These are phyloP conservation scores for Callipepla californica DNA, from an alignment of 2,113 vertebrate genomes.

Conservation along the genomic window DNA sequence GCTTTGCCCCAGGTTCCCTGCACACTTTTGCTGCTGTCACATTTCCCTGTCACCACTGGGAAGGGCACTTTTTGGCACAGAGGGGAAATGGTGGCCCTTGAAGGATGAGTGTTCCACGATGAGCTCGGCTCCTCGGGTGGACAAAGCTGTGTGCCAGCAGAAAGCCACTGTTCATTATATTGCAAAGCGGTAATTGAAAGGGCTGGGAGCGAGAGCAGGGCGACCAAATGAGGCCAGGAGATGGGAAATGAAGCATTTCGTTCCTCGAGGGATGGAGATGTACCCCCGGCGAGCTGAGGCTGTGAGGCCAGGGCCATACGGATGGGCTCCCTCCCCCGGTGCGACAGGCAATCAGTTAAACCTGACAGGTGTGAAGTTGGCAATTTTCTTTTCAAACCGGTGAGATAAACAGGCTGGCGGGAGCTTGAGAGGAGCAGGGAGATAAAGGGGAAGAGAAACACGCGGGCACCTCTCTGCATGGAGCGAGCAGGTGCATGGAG, in stretches of 20 bases:
- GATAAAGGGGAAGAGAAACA: neutral
- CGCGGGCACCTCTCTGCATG: neutral
- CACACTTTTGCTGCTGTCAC: neutral
- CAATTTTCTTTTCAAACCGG: slow-evolving; percentile 32
- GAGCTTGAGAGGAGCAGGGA: neutral
- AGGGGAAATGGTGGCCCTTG: neutral
- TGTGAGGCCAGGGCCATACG: neutral
- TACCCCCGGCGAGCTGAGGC: neutral
- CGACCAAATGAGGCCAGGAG: neutral
- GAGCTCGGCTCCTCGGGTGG: neutral
- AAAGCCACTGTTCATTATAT: neutral
- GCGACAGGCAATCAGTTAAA: slow-evolving; percentile 48
- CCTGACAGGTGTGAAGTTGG: slow-evolving; percentile 55
- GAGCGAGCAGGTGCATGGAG: neutral
- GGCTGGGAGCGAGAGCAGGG: neutral
- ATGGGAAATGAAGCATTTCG: neutral
- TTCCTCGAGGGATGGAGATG: neutral
- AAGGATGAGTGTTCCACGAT: neutral
- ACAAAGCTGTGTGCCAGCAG: neutral
- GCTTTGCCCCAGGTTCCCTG: neutral
- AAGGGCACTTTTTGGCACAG: neutral
- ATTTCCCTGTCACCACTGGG: neutral
- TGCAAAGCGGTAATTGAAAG: neutral
- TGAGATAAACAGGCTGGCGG: slow-evolving; percentile 40
- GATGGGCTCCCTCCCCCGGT: neutral